Base-by-base conservation (phyloP, 2,888 invertebrate species). In the Ophraella communa region DNA sequence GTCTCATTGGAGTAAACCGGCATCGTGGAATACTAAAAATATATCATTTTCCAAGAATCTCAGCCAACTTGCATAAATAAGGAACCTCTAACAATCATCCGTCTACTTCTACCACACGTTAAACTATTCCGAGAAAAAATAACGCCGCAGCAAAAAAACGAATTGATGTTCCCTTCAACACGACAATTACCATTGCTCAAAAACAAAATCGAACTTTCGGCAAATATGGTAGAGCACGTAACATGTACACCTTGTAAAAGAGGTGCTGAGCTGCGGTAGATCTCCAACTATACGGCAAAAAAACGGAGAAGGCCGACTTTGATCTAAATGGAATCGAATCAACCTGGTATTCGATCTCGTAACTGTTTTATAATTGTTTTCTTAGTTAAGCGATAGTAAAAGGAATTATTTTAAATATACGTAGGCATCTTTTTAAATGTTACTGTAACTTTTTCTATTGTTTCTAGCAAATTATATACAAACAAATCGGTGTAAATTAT, bases 251-350 rank as follows among this genome's bases (percentile, higher is more conserved):
- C 64, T 64, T 64, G 57, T 61, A 62, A 52, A 62, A 53, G 60
- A 62, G 65, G 65, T 65, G 65, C 30, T 62, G 65, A 45, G 45
- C 65, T 62, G 67, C 67, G 63, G 67, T 67, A 67, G 62, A 61
- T 60, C 64, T 27, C 33, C 54, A 49, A 60, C 62, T 45, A 42
- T 55, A 54, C 27, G 11, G 58, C 58, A 57, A 65, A 65, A 30
- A 67, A 67, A 68, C 54, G 30, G 24, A 42, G 39, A 20, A 47
- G 35, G 24, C 66, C 59, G 62, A 35, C 61, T 61, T 65, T 61
- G 45, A 42, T 65, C 35, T 42, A 53, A 35, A 56, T 42, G 55
- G 58, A 35, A 58, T 47, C 57, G 56, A 51, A 56, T 49, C 55
- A 56, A 49, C 44, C 27, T 33, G 60, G 60, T 60, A 60, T 60